These are phyloP conservation scores for Notodonta ziczac DNA, from an alignment of 2,888 invertebrate species.

Conservation along the genomic window DNA sequence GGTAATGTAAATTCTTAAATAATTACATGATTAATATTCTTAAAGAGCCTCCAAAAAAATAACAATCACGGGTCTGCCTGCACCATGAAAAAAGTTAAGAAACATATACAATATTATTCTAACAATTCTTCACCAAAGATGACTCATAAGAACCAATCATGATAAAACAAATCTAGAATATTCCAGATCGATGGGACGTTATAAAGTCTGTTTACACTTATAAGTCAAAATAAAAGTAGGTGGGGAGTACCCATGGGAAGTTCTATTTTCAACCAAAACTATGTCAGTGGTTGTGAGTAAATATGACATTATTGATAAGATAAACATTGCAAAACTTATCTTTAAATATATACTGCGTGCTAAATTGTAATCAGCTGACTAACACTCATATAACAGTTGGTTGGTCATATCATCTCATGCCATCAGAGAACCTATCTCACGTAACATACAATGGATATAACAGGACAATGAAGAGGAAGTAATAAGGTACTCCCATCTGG, in stretches of 20 bases:
- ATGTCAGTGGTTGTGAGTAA: conserved; percentile 12
- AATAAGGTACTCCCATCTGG: neutral
- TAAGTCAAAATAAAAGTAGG: neutral
- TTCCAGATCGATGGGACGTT: neutral
- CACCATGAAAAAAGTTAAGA: too few relatives aligned
- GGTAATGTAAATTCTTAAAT: too few relatives aligned
- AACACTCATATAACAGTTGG: neutral
- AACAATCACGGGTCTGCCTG: too few relatives aligned
- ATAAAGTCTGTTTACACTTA: neutral
- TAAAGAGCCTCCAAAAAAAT: too few relatives aligned
- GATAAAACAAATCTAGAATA: neutral
- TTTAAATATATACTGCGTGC: conserved; percentile 9
- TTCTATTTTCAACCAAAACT: conserved; percentile 14
- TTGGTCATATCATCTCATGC: neutral
- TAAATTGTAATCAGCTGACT: neutral
- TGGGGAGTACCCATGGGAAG: conserved; percentile 6
- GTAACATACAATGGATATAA: neutral
- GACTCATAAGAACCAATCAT: neutral
- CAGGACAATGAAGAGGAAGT: neutral
- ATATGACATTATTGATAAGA: conserved; percentile 25
- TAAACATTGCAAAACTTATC: conserved; percentile 16
- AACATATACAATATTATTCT: too few relatives aligned
- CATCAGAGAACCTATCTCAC: neutral
- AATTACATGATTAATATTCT: too few relatives aligned
- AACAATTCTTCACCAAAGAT: too few relatives aligned